Base-by-base conservation (phyloP, 1,140 invertebrate genomes). In the Chymomyza costata region DNA sequence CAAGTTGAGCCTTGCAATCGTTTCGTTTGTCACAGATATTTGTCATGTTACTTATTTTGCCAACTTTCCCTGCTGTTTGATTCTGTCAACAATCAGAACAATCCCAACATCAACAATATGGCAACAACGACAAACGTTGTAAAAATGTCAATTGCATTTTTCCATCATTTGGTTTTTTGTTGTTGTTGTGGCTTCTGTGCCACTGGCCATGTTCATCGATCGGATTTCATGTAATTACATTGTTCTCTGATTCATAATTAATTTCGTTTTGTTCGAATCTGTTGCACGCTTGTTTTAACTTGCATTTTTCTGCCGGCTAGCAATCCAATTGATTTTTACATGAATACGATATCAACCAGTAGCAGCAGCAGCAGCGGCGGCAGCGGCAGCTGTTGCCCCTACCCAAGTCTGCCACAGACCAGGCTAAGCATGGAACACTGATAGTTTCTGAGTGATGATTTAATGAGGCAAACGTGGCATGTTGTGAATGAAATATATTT, bases 191-290 rank as follows among this genome's bases (percentile, higher is more conserved):
- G 39, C 30, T 64, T 59, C 57, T 47, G 46, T 56, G 59, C 45
- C 55, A 50, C 43, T 74, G 55, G 51, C 47, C 64, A 66, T 76
- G 63, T 69, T 58, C 74, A 65, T 76, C 78, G 78, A 78, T 82
- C 65, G 70, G 60, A 82, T 82, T 82, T 82, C 78, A 82, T 82
- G 71, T 82, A 82, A 82, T 82, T 82, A 82, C 78, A 82, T 80
- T 80, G 73, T 80, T 73, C 63, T 82, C 64, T 82, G 78, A 82
- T 82, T 82, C 78, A 82, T 82, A 82, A 82, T 82, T 82, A 82
- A 82, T 82, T 82, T 60, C n/a, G 59, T 51, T 57, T 28, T 51
- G 34, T 37, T 38, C 46, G 38, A 14, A 13, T 17, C 2, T 14
- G 7, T n/a, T 25, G 21, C 8, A 25, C 21, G 21, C 21, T 25